Evolutionary conservation across 64 coral and sea anemone genomes (phyloP).

Genomic region (Stichodactyla mertensii): DNA sequence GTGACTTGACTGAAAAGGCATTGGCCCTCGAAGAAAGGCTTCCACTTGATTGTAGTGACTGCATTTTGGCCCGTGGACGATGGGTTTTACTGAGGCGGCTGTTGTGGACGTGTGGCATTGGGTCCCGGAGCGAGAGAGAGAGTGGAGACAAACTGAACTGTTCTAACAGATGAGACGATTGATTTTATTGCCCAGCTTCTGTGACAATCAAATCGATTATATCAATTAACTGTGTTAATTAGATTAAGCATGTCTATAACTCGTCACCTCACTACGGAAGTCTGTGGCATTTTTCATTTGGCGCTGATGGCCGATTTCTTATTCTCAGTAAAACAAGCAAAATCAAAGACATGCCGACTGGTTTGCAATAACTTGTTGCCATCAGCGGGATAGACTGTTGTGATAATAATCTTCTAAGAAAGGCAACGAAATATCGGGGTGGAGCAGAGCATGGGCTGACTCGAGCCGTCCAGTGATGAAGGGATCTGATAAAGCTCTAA

Average conservation of each 20-base stretch:
- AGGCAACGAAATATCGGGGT: constrained; percentile 14
- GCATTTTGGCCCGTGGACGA: constrained; percentile 43
- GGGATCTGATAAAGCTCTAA: background rate
- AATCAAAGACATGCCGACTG: background rate
- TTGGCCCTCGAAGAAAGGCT: constrained; percentile 82
- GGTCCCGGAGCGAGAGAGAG: constrained; percentile 19
- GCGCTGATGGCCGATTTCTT: background rate
- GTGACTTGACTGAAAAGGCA: constrained; percentile 93
- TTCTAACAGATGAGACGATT: constrained; percentile 60
- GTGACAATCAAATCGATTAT: constrained; percentile 40
- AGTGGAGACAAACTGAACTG: constrained; percentile 35
- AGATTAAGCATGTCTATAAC: constrained; percentile 69
- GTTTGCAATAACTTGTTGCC: background rate
- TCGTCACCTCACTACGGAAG: constrained; percentile 60
- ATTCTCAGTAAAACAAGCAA: background rate
- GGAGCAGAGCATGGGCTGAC: background rate
- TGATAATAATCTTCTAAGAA: constrained; percentile 12
- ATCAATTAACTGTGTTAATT: constrained; percentile 97
- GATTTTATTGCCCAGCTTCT: constrained; percentile 46
- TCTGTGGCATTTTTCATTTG: constrained; percentile 22
- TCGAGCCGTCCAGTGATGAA: background rate
- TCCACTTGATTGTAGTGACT: constrained; percentile 44
- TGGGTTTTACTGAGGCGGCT: background rate
- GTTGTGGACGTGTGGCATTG: constrained; percentile 29
- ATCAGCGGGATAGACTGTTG: background rate